phyloP scores from a whole-genome alignment of 2,888 invertebrate genomes.

The Podotricha telesiphe region DNA sequence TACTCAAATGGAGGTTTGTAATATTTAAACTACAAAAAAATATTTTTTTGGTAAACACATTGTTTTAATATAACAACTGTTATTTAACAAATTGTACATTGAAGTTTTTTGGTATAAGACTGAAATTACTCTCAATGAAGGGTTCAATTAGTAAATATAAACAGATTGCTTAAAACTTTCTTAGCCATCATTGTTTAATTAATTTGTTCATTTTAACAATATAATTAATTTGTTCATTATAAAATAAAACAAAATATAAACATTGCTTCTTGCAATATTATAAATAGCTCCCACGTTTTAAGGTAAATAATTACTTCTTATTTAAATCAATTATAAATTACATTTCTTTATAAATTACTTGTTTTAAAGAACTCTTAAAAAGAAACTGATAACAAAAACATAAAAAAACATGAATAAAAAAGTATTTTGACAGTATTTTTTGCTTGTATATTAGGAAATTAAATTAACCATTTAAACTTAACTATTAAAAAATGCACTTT shows the following conservation, averaged over 20 bases:
- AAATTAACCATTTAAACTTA: background rate
- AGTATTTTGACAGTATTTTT: background rate
- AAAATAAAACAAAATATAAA: background rate
- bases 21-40: too few relatives aligned
- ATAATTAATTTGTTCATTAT: background rate
- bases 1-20: too few relatives aligned
- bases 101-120: too few relatives aligned
- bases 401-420: too few relatives aligned
- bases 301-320: background rate
- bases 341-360: background rate
- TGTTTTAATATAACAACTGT: too few relatives aligned
- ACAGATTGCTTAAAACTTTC: too few relatives aligned
- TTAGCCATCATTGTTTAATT: too few relatives aligned
- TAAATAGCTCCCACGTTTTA: background rate
- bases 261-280: background rate
- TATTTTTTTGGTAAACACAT: too few relatives aligned
- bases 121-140: too few relatives aligned
- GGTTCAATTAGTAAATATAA: too few relatives aligned
- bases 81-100: too few relatives aligned
- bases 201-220: background rate
- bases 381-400: background rate
- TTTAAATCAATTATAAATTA: constrained; percentile 2
- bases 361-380: too few relatives aligned
- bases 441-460: background rate
- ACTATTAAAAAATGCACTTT: constrained; percentile 4